Percentiles rank a stretch among this genome's conserved stretches.
phyloP scores from a whole-genome alignment of 1,140 invertebrate species.

The Ostrea denselamellosa region DNA sequence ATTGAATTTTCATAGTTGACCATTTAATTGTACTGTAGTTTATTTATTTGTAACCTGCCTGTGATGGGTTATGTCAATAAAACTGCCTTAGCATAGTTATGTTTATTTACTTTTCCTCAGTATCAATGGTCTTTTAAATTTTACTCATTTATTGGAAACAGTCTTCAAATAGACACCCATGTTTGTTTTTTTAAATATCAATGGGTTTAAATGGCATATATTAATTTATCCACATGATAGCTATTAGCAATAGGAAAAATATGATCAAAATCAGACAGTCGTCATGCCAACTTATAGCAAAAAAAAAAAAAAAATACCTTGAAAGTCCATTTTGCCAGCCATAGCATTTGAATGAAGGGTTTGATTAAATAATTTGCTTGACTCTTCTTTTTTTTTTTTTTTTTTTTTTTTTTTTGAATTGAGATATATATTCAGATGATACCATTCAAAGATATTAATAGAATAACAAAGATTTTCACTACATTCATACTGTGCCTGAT shows the following conservation, averaged over 20 bases:
- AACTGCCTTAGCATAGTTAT: not conserved
- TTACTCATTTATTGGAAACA: conserved; percentile 13
- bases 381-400: not conserved
- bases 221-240: not conserved
- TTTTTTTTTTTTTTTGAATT: not conserved
- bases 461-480: not conserved
- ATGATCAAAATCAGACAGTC: not conserved
- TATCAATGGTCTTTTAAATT: conserved; percentile 38
- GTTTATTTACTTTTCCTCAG: conserved; percentile 31
- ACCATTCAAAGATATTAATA: not conserved
- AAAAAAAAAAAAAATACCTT: not conserved
- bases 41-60: conserved; percentile 37
- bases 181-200: conserved; percentile 27
- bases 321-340: not conserved
- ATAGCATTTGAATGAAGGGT: not conserved
- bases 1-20: conserved; percentile 29
- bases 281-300: not conserved
- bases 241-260: too few species aligned
- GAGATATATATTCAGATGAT: not conserved
- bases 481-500: not conserved
- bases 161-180: not conserved
- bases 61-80: conserved; percentile 32
- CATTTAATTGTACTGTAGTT: not conserved
- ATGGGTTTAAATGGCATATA: not conserved
- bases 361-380: not conserved